Conservation (phyloP, 2,113 vertebrate genomes). For the Epinephelus fuscoguttatus region DNA sequence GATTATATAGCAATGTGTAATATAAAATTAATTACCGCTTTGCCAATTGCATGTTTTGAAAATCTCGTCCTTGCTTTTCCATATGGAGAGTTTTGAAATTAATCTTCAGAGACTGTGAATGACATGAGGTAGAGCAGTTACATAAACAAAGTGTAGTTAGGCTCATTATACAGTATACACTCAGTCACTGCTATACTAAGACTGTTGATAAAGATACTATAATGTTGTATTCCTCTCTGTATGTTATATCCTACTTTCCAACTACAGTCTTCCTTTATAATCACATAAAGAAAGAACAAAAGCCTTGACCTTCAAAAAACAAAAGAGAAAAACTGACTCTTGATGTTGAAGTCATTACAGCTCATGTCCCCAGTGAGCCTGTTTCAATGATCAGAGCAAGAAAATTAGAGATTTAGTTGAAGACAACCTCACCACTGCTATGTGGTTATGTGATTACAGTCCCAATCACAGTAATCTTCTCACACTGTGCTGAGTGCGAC, state of each 20-base stretch:
- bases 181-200: neutral
- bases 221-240: neutral
- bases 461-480: slow-evolving; percentile 21
- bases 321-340: neutral
- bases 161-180: neutral
- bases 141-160: neutral
- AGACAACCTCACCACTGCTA: slow-evolving; percentile 15
- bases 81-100: slow-evolving; percentile 27
- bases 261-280: neutral
- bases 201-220: neutral
- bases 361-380: neutral
- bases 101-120: slow-evolving; percentile 13
- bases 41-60: slow-evolving; percentile 36
- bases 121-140: neutral
- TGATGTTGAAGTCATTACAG: slow-evolving; percentile 18
- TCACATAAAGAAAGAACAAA: neutral
- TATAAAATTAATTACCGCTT: slow-evolving; percentile 51
- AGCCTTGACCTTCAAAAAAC: neutral
- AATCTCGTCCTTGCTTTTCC: slow-evolving; percentile 10
- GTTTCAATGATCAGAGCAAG: slow-evolving; percentile 4
- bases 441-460: slow-evolving; percentile 23
- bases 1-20: slow-evolving; percentile 44
- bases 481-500: neutral
- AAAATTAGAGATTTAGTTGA: slow-evolving; percentile 7
- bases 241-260: neutral